A percentile compares a stretch with the other conserved stretches of the same genome.
Conservation (phyloP, 2,113 vertebrate species). For the Peromyscus polionotus region DNA sequence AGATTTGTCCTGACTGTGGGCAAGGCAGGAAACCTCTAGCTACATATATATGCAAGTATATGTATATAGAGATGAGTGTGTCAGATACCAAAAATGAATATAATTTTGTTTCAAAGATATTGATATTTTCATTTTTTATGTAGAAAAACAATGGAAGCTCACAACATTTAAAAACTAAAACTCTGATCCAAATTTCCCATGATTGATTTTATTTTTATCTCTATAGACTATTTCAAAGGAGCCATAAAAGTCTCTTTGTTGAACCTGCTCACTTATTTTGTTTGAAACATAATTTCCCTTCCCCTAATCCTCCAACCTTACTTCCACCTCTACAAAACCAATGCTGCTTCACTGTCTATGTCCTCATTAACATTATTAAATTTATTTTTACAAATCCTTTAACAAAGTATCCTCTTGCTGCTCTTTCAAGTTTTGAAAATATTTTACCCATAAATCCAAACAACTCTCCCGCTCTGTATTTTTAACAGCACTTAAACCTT, state of each 20-base stretch:
- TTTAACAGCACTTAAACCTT: constrained; percentile 55
- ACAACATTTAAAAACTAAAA: constrained; percentile 61
- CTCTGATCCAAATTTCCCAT: not conserved
- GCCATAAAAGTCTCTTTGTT: not conserved
- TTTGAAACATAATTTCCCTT: not conserved
- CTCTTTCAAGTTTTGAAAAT: constrained; percentile 16
- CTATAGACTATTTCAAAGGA: constrained; percentile 29
- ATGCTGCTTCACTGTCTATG: not conserved
- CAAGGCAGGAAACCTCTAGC: too few relatives aligned
- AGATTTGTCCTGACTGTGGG: too few relatives aligned
- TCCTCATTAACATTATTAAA: not conserved
- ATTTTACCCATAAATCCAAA: not conserved
- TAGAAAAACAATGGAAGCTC: not conserved
- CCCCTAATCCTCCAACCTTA: not conserved
- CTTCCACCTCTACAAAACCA: fast-evolving
- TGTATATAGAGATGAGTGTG: not conserved
- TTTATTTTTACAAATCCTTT: not conserved
- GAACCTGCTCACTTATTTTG: not conserved
- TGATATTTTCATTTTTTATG: not conserved
- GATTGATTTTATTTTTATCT: constrained; percentile 44
- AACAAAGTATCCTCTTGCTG: not conserved
- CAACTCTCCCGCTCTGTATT: constrained; percentile 24
- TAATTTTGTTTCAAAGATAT: constrained; percentile 30
- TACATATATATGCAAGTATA: not conserved
- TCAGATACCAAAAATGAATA: not conserved